These are phyloP conservation scores for Pachyramphus minor DNA, from an alignment of 2,113 vertebrate genomes.

Conservation along the genomic window DNA sequence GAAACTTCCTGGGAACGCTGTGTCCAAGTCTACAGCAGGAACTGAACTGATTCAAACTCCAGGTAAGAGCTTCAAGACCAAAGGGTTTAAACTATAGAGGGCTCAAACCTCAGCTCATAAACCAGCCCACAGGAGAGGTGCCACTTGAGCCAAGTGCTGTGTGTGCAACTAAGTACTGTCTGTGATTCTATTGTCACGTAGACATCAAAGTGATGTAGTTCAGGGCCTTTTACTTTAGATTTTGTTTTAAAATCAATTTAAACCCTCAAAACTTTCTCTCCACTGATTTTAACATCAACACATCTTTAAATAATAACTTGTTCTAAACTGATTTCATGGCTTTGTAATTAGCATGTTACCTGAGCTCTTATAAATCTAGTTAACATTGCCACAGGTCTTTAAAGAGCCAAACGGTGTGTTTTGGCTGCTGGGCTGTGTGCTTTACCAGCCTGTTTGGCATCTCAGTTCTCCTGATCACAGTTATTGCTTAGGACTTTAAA, in stretches of 20 bases:
- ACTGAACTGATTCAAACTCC: not conserved
- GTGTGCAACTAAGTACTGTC: not conserved
- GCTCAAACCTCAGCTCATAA: not conserved
- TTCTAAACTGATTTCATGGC: not conserved
- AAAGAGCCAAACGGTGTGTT: not conserved
- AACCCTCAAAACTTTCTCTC: not conserved
- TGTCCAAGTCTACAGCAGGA: not conserved
- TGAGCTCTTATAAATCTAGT: not conserved
- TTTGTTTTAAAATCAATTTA: not conserved
- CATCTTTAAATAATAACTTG: not conserved
- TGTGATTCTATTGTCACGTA: not conserved
- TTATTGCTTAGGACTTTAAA: not conserved
- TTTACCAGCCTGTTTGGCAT: not conserved
- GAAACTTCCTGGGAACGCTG: slow-evolving; percentile 17
- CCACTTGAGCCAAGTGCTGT: rapidly evolving
- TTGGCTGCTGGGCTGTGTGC: not conserved
- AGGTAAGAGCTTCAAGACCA: not conserved
- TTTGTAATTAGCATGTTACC: not conserved
- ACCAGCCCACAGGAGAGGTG: not conserved
- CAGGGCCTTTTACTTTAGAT: not conserved
- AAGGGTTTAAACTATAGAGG: not conserved
- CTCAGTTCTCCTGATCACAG: not conserved
- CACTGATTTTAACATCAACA: not conserved
- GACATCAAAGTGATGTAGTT: not conserved
- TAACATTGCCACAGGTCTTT: not conserved